phyloP scores from a whole-genome alignment of 2,888 invertebrate genomes.

The Bhutanitis thaidina region DNA sequence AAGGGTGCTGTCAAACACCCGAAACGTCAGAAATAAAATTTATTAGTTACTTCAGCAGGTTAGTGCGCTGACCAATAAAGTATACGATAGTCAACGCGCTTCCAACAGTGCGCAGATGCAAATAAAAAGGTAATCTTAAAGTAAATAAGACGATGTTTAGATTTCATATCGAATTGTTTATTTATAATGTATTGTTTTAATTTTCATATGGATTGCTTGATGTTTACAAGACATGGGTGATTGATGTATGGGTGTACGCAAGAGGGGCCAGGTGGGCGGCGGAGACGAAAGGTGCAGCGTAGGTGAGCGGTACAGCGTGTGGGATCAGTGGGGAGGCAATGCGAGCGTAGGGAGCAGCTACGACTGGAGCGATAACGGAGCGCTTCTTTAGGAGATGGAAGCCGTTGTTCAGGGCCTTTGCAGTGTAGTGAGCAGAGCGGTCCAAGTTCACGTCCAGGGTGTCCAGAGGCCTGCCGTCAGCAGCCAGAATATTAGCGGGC shows the following conservation, averaged over 20 bases:
- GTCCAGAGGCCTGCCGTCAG: conserved; percentile 68
- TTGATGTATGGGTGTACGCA: conserved; percentile 20
- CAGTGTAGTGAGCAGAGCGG: conserved; percentile 62
- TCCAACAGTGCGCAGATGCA: too few species aligned
- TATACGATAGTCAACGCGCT: too few species aligned
- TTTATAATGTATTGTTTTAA: neutral
- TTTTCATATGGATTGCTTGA: neutral
- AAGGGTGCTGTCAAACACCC: too few species aligned
- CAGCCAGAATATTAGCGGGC: conserved; percentile 62
- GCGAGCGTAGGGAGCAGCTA: conserved; percentile 28
- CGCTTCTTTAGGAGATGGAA: conserved; percentile 54
- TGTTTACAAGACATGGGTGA: neutral
- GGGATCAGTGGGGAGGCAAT: conserved; percentile 25
- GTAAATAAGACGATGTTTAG: neutral
- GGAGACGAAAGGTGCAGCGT: conserved; percentile 24
- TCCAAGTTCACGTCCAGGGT: conserved; percentile 69
- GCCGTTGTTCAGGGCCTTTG: conserved; percentile 53
- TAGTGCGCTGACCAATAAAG: too few species aligned
- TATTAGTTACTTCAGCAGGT: too few species aligned
- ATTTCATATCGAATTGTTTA: neutral
- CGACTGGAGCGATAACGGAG: conserved; percentile 35
- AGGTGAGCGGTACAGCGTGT: conserved; percentile 34
- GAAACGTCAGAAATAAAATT: too few species aligned
- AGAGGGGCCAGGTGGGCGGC: conserved; percentile 30
- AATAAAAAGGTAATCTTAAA: too few species aligned